These are phyloP conservation scores for Pavo muticus DNA, from an alignment of 2,113 vertebrate species.

Conservation along the genomic window DNA sequence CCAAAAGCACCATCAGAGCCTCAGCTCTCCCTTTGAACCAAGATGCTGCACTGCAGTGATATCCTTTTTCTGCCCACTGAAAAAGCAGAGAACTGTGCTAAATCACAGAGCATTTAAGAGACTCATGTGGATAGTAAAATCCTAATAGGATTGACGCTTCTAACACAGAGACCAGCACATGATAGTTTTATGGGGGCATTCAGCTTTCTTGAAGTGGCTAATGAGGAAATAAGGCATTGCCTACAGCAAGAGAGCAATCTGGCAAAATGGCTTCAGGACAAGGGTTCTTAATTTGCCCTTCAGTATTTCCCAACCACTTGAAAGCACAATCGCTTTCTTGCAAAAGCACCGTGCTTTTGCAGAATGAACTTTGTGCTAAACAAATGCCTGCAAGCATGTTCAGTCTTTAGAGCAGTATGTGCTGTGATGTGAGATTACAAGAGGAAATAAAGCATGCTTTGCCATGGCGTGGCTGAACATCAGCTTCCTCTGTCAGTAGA, in stretches of 20 bases:
- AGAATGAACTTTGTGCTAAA: neutral
- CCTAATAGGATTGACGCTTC: neutral
- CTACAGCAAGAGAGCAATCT: neutral
- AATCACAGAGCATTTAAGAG: neutral
- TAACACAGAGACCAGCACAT: neutral
- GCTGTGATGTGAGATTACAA: neutral
- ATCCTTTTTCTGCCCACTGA: neutral
- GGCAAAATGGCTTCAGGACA: conserved; percentile 13
- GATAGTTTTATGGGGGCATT: conserved; percentile 1
- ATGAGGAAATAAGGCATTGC: neutral
- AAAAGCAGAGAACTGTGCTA: neutral
- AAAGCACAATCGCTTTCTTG: conserved; percentile 24
- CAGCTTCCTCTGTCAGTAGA: neutral
- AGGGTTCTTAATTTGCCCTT: conserved; percentile 4
- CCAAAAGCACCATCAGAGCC: neutral
- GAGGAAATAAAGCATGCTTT: conserved; percentile 43
- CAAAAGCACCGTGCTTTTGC: conserved; percentile 1
- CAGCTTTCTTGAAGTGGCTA: neutral
- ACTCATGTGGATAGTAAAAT: neutral
- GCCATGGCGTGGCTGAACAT: neutral
- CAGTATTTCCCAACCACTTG: conserved; percentile 18
- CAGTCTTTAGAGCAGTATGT: neutral
- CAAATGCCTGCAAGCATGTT: neutral
- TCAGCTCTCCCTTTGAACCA: neutral
- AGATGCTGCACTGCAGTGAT: neutral